Percentiles rank a stretch among this genome's conserved stretches.
These are phyloP conservation scores for Scleropages formosus DNA, from an alignment of 2,797 vertebrate species.

Conservation along the genomic window DNA sequence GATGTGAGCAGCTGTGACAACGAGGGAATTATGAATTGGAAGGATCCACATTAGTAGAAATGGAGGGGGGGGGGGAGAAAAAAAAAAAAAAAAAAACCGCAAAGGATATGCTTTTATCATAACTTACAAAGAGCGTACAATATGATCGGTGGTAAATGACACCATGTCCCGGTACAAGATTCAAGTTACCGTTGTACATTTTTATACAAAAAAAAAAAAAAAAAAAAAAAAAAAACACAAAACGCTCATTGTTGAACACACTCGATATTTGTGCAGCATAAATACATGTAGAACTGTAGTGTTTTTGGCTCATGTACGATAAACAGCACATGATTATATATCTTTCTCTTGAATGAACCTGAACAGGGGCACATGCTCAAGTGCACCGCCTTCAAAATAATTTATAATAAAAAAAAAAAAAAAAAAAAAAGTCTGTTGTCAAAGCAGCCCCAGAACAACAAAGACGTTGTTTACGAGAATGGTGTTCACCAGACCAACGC, in stretches of 20 bases:
- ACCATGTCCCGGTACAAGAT: too few species aligned
- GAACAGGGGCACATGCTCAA: not conserved
- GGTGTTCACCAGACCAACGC: slow-evolving; percentile 77
- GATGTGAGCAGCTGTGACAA: too few species aligned
- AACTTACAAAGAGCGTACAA: too few species aligned
- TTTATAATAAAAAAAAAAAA: not conserved
- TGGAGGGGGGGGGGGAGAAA: too few species aligned
- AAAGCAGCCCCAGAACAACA: slow-evolving; percentile 71
- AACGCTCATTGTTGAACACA: not conserved
- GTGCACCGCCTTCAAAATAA: not conserved
- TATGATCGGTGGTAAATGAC: too few species aligned
- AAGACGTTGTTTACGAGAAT: slow-evolving; percentile 77
- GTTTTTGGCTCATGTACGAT: not conserved
- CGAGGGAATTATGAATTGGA: too few species aligned
- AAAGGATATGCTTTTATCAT: too few species aligned
- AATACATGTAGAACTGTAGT: not conserved
- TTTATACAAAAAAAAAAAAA: too few species aligned
- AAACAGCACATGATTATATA: not conserved
- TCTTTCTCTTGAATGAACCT: not conserved
- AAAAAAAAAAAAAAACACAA: too few species aligned
- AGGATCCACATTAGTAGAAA: too few species aligned
- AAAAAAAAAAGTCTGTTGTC: slow-evolving; percentile 43
- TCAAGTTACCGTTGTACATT: too few species aligned
- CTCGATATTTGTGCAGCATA: not conserved
- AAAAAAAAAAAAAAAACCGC: too few species aligned